Percentiles rank a stretch among this genome's conserved stretches.
Conservation (phyloP, 2,888 invertebrate species). For the Agrochola lota region DNA sequence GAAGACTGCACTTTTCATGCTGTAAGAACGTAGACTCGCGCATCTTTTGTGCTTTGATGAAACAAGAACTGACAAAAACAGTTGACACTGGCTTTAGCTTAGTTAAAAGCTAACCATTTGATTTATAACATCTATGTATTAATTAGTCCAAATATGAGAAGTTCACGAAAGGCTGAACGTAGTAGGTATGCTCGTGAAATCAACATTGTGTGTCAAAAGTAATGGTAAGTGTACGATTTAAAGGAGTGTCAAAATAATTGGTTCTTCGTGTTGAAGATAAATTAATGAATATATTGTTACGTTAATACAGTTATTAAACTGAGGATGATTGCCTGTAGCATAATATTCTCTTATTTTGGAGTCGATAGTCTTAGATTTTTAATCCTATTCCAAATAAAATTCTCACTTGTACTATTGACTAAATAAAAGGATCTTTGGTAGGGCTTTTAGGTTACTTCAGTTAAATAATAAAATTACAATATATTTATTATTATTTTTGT, state of each 20-base stretch:
- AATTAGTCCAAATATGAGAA: conserved; percentile 53
- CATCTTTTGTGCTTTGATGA: conserved; percentile 35
- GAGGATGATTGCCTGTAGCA: conserved; percentile 48
- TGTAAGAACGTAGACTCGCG: conserved; percentile 17
- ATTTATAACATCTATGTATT: conserved; percentile 36
- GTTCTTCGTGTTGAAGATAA: conserved; percentile 81
- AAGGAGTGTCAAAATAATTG: conserved; percentile 86
- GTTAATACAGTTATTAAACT: conserved; percentile 58
- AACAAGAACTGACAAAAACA: conserved; percentile 16
- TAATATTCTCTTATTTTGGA: conserved; percentile 57
- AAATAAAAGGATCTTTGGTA: conserved; percentile 61
- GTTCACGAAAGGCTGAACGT: conserved; percentile 51
- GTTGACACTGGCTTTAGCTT: conserved; percentile 35
- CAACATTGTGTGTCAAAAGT: conserved; percentile 76
- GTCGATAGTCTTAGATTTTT: conserved; percentile 28
- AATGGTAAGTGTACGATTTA: conserved; percentile 86
- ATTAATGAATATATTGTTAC: conserved; percentile 70
- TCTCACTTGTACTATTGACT: conserved; percentile 26
- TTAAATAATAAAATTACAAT: conserved; percentile 48
- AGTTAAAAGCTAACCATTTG: conserved; percentile 44
- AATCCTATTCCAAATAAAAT: not conserved
- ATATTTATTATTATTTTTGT: conserved; percentile 51
- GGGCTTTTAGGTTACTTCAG: conserved; percentile 44
- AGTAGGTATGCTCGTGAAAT: conserved; percentile 83
- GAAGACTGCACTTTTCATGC: conserved; percentile 23